Percentiles rank a stretch among this genome's conserved stretches.
Evolutionary conservation across 2,113 vertebrate species (phyloP).

Genomic region (Microcebus murinus): DNA sequence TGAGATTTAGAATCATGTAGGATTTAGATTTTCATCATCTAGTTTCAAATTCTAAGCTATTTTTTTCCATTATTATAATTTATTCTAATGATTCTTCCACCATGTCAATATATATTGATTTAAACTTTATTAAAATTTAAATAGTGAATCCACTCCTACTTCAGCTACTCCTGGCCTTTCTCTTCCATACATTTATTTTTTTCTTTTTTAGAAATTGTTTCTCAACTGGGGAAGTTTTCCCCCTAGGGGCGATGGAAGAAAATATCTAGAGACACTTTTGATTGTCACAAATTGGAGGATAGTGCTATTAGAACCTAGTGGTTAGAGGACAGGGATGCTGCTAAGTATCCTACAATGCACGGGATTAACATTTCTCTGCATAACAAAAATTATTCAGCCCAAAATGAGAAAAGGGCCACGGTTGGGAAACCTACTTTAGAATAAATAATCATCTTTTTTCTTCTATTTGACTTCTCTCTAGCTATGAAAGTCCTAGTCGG

Average conservation of each 20-base stretch:
- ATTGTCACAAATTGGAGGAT: background rate
- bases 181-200: background rate
- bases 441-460: background rate
- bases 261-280: background rate
- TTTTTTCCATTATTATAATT: background rate
- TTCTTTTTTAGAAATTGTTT: background rate
- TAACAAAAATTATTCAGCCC: background rate
- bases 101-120: background rate
- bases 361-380: background rate
- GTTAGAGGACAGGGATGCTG: background rate
- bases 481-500: background rate
- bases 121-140: background rate
- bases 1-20: background rate
- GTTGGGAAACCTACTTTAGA: background rate
- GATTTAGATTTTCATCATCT: background rate
- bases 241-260: background rate
- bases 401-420: background rate
- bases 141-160: background rate
- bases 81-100: background rate
- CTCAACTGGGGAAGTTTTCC: rapidly evolving
- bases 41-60: background rate
- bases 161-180: background rate
- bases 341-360: background rate
- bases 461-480: background rate
- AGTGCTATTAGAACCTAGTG: background rate